Conservation (phyloP, 1,140 invertebrate genomes). For the Penaeus indicus region DNA sequence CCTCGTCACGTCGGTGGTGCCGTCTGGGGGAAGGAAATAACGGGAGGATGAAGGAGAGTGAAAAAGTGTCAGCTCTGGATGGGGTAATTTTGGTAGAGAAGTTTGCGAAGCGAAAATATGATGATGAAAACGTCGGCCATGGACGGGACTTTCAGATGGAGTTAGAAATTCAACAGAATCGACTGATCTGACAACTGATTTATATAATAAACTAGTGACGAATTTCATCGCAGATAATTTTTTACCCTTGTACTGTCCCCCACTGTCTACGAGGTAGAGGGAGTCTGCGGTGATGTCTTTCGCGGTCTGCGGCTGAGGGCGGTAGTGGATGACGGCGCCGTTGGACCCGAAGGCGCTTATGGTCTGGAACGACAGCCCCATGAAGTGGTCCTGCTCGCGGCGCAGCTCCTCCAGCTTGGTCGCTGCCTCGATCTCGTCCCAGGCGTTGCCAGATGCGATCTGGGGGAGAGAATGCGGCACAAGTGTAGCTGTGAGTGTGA, state of each 20-base stretch:
- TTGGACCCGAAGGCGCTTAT: conserved; percentile 91
- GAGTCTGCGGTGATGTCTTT: conserved; percentile 79
- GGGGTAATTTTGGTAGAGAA: not conserved
- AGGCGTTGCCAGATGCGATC: conserved; percentile 68
- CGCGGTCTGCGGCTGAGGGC: conserved; percentile 81
- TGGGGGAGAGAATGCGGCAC: not conserved
- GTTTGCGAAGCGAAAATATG: not conserved
- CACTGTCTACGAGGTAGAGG: conserved; percentile 93
- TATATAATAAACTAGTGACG: not conserved
- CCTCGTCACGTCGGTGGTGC: conserved; percentile 79
- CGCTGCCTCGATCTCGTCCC: conserved; percentile 81
- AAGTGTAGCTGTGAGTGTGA: not conserved
- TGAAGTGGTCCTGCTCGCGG: conserved; percentile 75
- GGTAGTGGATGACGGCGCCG: conserved; percentile 93
- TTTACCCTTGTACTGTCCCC: conserved; percentile 77
- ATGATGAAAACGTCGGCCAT: too few relatives aligned
- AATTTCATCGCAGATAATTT: not conserved
- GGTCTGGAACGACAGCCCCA: conserved; percentile 86
- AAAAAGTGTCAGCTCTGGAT: not conserved
- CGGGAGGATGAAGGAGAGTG: not conserved
- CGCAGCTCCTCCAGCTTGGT: conserved; percentile 78
- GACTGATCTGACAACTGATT: not conserved
- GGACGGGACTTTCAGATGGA: not conserved
- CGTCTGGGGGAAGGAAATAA: conserved; percentile 69
- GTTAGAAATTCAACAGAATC: not conserved